Evolutionary conservation across 2,888 invertebrate genomes (phyloP).

Genomic region (Blera fallax): DNA sequence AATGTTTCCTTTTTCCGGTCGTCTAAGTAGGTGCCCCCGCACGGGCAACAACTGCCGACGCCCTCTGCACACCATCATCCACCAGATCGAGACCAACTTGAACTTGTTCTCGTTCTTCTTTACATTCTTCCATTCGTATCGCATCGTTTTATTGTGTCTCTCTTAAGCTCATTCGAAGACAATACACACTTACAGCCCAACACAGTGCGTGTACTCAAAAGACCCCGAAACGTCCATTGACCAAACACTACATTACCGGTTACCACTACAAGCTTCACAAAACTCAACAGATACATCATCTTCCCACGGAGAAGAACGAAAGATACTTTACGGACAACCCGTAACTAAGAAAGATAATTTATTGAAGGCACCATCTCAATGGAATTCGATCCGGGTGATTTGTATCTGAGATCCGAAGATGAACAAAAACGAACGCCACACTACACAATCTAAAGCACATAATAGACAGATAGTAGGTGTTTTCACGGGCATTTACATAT

Average conservation of each 20-base stretch:
- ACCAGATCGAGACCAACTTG: not conserved
- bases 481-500: slow-evolving; percentile 53
- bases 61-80: not conserved
- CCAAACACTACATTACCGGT: slow-evolving; percentile 27
- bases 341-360: slow-evolving; percentile 59
- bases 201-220: slow-evolving; percentile 42
- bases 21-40: slow-evolving; percentile 41
- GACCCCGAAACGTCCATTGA: slow-evolving; percentile 53
- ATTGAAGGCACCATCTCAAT: slow-evolving; percentile 48
- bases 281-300: slow-evolving; percentile 52
- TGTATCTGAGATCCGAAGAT: slow-evolving; percentile 32
- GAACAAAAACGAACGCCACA: slow-evolving; percentile 39
- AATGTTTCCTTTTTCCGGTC: slow-evolving; percentile 71
- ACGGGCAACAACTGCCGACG: slow-evolving; percentile 4
- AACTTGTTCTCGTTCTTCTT: slow-evolving; percentile 41
- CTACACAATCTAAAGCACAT: slow-evolving; percentile 6
- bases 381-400: slow-evolving; percentile 70
- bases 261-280: not conserved
- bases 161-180: slow-evolving; percentile 7
- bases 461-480: slow-evolving; percentile 56
- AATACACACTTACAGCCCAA: not conserved
- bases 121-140: not conserved
- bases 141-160: slow-evolving; percentile 1
- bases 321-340: slow-evolving; percentile 56
- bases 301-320: slow-evolving; percentile 56